Conservation (phyloP, 1,140 invertebrate species). For the Listronotus oregonensis region DNA sequence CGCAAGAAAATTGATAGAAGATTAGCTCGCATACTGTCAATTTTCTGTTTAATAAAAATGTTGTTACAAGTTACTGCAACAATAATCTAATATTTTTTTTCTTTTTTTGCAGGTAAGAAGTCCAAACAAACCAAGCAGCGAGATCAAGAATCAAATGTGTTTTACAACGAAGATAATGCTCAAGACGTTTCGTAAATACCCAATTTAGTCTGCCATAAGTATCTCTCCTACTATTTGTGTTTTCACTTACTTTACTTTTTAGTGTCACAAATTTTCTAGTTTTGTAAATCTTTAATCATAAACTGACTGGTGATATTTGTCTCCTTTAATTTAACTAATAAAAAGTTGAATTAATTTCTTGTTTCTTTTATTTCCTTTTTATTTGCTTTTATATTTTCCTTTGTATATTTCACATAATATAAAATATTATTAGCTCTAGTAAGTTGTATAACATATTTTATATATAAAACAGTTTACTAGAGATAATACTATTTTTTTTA, state of each 20-base stretch:
- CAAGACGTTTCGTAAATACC: conserved; percentile 6
- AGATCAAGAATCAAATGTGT: conserved; percentile 9
- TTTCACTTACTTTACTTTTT: too few species aligned
- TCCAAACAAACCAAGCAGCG: conserved; percentile 17
- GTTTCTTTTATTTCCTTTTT: conserved; percentile 21
- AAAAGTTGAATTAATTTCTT: conserved; percentile 16
- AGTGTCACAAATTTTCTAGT: too few species aligned
- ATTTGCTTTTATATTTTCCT: background rate
- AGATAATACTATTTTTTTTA: too few species aligned
- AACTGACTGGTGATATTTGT: conserved; percentile 21
- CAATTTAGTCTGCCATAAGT: conserved; percentile 20
- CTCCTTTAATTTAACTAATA: conserved; percentile 21
- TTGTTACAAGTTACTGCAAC: too few species aligned
- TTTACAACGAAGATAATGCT: conserved; percentile 2
- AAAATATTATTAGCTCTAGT: too few species aligned
- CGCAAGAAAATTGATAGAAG: too few species aligned
- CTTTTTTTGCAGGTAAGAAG: conserved; percentile 30
- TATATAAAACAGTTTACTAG: too few species aligned
- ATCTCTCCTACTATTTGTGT: too few species aligned
- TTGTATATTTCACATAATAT: background rate
- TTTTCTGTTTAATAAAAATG: too few species aligned
- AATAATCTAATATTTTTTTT: background rate
- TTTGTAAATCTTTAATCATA: background rate
- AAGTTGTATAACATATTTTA: too few species aligned
- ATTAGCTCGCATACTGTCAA: too few species aligned